Percentiles rank a stretch among this genome's conserved stretches.
Conservation (phyloP, 2,113 vertebrate genomes). For the Lanius collurio region DNA sequence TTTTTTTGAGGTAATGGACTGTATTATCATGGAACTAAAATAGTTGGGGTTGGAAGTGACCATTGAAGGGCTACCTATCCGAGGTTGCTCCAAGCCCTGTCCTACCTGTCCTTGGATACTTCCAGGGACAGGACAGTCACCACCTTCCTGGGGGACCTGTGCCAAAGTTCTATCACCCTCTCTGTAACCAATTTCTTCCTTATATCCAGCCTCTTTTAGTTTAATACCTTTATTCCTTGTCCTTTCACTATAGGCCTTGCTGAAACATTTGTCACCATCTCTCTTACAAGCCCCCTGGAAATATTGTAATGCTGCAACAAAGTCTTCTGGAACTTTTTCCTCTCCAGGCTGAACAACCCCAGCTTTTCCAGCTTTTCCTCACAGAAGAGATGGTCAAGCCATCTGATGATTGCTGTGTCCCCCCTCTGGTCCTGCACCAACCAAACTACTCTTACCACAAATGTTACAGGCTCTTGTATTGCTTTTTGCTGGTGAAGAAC, state of each 20-base stretch:
- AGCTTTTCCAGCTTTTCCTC: not conserved
- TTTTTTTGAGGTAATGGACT: not conserved
- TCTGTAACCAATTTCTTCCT: not conserved
- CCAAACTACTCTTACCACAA: not conserved
- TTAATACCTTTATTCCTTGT: not conserved
- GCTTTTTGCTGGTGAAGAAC: not conserved
- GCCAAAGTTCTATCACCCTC: too few species aligned
- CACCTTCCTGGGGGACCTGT: not conserved
- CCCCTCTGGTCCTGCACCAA: not conserved
- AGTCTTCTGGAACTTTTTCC: not conserved
- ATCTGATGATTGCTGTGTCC: not conserved
- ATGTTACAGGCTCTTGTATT: not conserved
- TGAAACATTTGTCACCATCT: not conserved
- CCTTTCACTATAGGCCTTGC: not conserved
- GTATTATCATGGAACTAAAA: not conserved
- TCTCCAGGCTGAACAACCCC: not conserved
- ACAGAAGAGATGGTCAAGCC: not conserved
- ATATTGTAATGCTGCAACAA: not conserved
- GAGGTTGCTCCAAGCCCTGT: not conserved
- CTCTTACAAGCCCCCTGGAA: not conserved
- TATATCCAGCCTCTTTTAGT: not conserved
- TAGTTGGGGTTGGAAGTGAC: rapidly evolving
- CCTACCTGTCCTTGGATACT: not conserved
- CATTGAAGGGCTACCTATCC: not conserved
- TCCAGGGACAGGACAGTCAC: not conserved